Percentiles rank a stretch among this genome's conserved stretches.
Conservation (phyloP, 2,797 vertebrate species). For the Pempheris klunzingeri region DNA sequence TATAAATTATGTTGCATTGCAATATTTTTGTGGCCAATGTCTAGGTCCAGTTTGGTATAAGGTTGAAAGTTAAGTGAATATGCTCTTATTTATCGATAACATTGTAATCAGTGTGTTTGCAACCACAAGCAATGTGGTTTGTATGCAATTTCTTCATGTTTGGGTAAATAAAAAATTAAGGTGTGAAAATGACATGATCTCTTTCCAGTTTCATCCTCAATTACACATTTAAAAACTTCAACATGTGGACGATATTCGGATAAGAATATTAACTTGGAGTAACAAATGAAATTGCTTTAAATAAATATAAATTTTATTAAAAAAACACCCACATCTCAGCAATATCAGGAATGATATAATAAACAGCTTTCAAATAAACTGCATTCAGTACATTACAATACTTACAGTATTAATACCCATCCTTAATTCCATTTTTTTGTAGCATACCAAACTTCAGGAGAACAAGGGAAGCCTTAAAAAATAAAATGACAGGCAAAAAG, state of each 20-base stretch:
- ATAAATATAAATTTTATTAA: constrained; percentile 99
- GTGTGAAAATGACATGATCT: constrained; percentile 3
- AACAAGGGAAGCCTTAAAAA: constrained; percentile 88
- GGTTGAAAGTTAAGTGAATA: not conserved
- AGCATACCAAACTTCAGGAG: constrained; percentile 92
- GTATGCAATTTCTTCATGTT: constrained; percentile 37
- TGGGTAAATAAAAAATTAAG: constrained; percentile 54
- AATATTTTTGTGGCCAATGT: constrained; percentile 17
- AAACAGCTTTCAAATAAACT: constrained; percentile 99
- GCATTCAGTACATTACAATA: constrained; percentile 99
- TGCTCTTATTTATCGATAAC: constrained; percentile 10
- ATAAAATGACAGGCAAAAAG: constrained; percentile 87
- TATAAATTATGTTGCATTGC: constrained; percentile 14
- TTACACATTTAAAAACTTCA: constrained; percentile 13
- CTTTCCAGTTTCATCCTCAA: constrained; percentile 21
- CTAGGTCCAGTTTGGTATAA: not conserved
- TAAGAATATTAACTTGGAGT: constrained; percentile 59
- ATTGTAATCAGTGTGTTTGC: constrained; percentile 29
- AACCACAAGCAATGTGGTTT: constrained; percentile 24
- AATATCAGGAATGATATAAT: constrained; percentile 99
- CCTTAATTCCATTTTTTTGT: constrained; percentile 84
- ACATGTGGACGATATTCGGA: constrained; percentile 4
- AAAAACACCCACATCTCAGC: constrained; percentile 99
- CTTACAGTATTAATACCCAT: constrained; percentile 99
- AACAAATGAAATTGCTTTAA: constrained; percentile 90